Percentiles rank a stretch among this genome's conserved stretches.
Evolutionary conservation across 1,140 invertebrate genomes (phyloP).

Genomic region (Pseudomyrmex flavicornis): DNA sequence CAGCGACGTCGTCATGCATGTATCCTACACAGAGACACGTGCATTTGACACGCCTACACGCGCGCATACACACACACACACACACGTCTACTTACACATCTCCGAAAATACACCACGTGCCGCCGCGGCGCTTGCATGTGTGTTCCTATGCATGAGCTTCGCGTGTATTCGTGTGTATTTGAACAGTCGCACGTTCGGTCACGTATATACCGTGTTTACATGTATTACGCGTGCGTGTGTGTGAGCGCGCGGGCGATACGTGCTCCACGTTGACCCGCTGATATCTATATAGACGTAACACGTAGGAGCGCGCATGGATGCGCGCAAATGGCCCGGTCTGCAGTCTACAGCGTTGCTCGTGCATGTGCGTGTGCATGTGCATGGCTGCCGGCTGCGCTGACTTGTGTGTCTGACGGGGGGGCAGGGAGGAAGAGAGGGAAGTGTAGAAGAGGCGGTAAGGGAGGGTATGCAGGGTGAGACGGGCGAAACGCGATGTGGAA

Average conservation of each 20-base stretch:
- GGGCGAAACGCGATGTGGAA: conserved; percentile 76
- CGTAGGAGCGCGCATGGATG: conserved; percentile 70
- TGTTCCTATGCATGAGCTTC: not conserved
- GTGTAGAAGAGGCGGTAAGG: not conserved
- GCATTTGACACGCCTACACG: not conserved
- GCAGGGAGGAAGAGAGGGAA: not conserved
- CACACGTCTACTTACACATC: not conserved
- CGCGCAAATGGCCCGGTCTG: conserved; percentile 67
- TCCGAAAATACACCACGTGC: conserved; percentile 57
- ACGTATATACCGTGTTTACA: conserved; percentile 11
- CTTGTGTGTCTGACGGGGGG: conserved; percentile 49
- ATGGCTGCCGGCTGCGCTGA: conserved; percentile 67
- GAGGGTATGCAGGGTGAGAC: not conserved
- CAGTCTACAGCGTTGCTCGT: conserved; percentile 49
- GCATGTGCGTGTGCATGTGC: conserved; percentile 57
- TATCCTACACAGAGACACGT: conserved; percentile 17
- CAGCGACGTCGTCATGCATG: not conserved
- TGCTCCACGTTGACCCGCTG: conserved; percentile 38
- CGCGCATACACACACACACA: not conserved
- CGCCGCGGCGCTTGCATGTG: not conserved
- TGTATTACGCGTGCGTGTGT: not conserved
- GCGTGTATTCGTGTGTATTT: conserved; percentile 13
- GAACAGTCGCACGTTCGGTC: conserved; percentile 34
- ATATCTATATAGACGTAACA: conserved; percentile 55
- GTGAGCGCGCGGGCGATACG: conserved; percentile 24